These are phyloP conservation scores for Oscheius sp. DNA, from an alignment of 2,888 invertebrate species.

Conservation along the genomic window DNA sequence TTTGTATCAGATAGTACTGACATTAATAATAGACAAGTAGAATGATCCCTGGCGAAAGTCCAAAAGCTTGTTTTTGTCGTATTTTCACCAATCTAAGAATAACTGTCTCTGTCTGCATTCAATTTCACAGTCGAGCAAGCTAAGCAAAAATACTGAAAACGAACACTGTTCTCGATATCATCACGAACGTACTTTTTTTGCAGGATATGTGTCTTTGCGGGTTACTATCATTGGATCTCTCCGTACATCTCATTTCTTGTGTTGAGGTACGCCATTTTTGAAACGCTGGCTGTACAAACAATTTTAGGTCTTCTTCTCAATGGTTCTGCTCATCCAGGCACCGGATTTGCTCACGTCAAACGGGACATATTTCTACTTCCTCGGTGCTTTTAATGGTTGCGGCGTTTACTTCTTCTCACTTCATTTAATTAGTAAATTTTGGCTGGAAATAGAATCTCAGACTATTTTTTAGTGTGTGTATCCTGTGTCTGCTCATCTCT, in stretches of 20 bases:
- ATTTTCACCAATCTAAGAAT: too few relatives aligned
- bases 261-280: constrained; percentile 46
- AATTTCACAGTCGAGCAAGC: too few relatives aligned
- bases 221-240: constrained; percentile 50
- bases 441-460: constrained; percentile 7
- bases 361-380: constrained; percentile 59
- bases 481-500: constrained; percentile 47
- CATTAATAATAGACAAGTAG: too few relatives aligned
- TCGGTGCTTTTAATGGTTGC: constrained; percentile 51
- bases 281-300: background rate
- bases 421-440: constrained; percentile 48
- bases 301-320: constrained; percentile 50
- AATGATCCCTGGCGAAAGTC: too few relatives aligned
- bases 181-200: constrained; percentile 2
- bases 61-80: too few relatives aligned
- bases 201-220: constrained; percentile 61
- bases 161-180: background rate
- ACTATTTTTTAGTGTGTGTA: constrained; percentile 43
- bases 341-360: constrained; percentile 54
- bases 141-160: too few relatives aligned
- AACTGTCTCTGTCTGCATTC: too few relatives aligned
- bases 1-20: too few relatives aligned
- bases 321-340: constrained; percentile 54
- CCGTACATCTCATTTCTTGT: constrained; percentile 51
- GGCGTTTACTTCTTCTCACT: constrained; percentile 49